Evolutionary conservation across 2,797 vertebrate genomes (phyloP).

Genomic region (Pseudocheirus occidentalis): DNA sequence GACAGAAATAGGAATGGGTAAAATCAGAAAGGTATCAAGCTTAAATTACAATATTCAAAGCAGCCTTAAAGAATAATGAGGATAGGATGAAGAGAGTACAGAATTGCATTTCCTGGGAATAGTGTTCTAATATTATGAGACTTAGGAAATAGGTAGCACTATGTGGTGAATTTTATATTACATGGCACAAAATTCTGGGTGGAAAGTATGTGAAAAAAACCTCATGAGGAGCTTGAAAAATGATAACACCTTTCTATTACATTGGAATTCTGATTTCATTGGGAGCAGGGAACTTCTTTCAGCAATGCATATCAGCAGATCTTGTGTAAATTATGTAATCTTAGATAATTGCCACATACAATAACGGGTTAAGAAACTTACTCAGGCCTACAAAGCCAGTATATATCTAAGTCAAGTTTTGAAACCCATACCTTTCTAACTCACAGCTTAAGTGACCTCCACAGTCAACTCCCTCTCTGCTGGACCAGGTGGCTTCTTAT

Average conservation of each 20-base stretch:
- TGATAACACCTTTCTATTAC: not conserved
- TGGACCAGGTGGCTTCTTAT: not conserved
- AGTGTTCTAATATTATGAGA: not conserved
- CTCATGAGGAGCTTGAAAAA: not conserved
- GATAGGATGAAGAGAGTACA: not conserved
- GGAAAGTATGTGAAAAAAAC: not conserved
- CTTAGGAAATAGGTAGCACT: not conserved
- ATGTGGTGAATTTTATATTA: not conserved
- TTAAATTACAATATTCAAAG: not conserved
- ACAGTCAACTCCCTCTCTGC: no score
- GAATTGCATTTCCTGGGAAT: not conserved
- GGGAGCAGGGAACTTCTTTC: not conserved
- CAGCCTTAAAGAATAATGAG: not conserved
- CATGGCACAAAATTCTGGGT: not conserved
- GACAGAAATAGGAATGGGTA: not conserved
- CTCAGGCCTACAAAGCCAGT: not conserved
- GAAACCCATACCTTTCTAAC: not conserved
- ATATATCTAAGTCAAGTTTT: not conserved
- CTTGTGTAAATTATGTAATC: not conserved
- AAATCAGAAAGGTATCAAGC: not conserved
- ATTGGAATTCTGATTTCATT: not conserved
- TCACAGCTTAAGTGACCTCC: no score
- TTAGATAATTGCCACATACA: not conserved
- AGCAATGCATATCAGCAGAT: not conserved
- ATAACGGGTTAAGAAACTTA: not conserved